Evolutionary conservation across 2,888 invertebrate genomes (phyloP), one percentile per base, ranked within the genome.

Genomic region (Caenorhabditis angaria): DNA sequence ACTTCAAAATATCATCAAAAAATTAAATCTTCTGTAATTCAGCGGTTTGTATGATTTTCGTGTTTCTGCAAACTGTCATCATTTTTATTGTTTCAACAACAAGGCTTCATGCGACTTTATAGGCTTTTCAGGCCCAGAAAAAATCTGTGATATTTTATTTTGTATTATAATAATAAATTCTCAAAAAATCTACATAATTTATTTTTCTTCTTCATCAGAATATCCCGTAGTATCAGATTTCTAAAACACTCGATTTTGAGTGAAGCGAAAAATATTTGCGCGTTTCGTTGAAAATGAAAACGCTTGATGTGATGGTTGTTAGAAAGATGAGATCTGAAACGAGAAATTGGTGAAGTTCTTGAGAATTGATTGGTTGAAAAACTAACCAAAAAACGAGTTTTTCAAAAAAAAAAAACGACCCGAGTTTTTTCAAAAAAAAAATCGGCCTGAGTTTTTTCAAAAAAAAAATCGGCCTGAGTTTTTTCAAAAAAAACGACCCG

Each of bases 221-320:
- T 14, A 35, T 35, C 14, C 14, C 35, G 8, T 10, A 35, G 6
- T 35, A 10, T 35, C 14, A 10, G 35, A 35, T 35, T 35, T 35
- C 35, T 10, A 35, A 35, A 35, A 6, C 6, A 35, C 14, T 10
- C 35, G 72, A 65, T 63, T 71, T 77, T 56, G 75, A 77, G 25
- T 77, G 72, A 22, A 73, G 65, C 54, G 73, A 82, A 60, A 78
- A 76, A 56, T 78, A 80, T 64, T 86, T 86, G 54, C 83, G 76
- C 8, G 78, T 73, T 61, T 86, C 86, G 77, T 85, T 86, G 77
- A 86, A 83, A 32, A 86, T 76, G 78, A 86, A 95, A 61, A 99
- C 97, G 79, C 94, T 94, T n/a, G 97, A 99, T 25, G 97, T 95
- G 68, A 99, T 91, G 80, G 92, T 91, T 29, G 94, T 91, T 82